Evolutionary conservation across 2,797 vertebrate genomes (phyloP).

Genomic region (Hydrophis major): DNA sequence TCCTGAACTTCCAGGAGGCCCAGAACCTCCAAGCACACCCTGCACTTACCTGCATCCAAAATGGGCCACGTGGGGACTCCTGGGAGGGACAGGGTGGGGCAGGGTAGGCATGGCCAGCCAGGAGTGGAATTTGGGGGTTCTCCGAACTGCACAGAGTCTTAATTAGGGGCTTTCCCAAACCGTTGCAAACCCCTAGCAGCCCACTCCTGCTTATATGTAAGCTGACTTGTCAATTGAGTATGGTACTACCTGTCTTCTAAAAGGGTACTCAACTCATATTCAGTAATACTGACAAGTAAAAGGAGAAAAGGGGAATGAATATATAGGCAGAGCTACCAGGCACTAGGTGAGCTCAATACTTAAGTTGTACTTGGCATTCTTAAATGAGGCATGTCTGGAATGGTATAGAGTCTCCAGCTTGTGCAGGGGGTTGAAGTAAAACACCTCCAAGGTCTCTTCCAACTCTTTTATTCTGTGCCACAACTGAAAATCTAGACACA

Average conservation of each 20-base stretch:
- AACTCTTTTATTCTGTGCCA: background rate
- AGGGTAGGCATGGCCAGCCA: too few species aligned
- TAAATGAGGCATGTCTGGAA: background rate
- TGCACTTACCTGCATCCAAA: too few species aligned
- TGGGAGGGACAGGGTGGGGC: too few species aligned
- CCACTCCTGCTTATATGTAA: background rate
- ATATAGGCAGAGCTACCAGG: background rate
- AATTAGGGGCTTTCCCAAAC: too few species aligned
- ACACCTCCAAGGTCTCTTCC: background rate
- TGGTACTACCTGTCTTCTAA: background rate
- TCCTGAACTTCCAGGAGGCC: too few species aligned
- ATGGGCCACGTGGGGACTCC: too few species aligned
- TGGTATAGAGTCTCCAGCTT: background rate
- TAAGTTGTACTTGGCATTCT: background rate
- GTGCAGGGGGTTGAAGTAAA: background rate
- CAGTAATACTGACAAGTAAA: background rate
- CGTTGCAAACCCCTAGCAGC: too few species aligned
- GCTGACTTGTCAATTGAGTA: background rate
- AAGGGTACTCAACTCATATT: background rate
- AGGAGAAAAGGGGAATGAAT: background rate
- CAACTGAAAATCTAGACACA: background rate
- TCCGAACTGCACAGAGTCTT: too few species aligned
- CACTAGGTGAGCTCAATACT: background rate
- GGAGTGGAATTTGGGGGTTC: too few species aligned
- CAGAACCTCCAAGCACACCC: too few species aligned